Percentiles rank a stretch among this genome's conserved stretches.
Conservation (phyloP, 2,888 invertebrate genomes). For the Sinhomidia bicolor region DNA sequence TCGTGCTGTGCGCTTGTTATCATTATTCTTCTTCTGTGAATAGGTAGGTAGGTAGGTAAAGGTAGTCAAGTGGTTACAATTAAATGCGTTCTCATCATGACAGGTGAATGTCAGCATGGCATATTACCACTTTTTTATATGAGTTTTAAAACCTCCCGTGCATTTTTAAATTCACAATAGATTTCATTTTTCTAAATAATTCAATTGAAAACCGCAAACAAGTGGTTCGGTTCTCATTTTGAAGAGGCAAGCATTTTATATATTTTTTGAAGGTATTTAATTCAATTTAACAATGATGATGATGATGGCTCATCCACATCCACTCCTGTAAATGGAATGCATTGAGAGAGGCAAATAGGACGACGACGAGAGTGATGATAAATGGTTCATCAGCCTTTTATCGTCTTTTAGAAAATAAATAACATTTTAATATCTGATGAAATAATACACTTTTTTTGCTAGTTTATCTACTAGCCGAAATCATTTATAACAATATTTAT, state of each 20-base stretch:
- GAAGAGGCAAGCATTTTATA: background rate
- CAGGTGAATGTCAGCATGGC: conserved; percentile 68
- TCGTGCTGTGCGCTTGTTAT: background rate
- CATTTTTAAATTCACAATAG: conserved; percentile 42
- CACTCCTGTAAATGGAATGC: background rate
- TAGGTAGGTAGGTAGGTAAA: background rate
- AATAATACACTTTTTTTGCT: background rate
- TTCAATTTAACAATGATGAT: background rate
- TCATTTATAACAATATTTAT: background rate
- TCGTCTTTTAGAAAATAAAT: background rate
- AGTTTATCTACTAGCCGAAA: background rate
- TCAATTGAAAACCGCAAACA: conserved; percentile 70
- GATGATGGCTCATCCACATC: background rate
- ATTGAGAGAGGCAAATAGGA: background rate
- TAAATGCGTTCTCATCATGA: conserved; percentile 67
- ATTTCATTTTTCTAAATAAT: conserved; percentile 62
- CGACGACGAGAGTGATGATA: background rate
- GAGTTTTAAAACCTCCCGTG: conserved; percentile 31
- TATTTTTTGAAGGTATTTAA: conserved; percentile 17
- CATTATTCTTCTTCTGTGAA: background rate
- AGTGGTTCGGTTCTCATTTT: conserved; percentile 62
- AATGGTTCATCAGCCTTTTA: background rate
- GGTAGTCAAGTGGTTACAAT: conserved; percentile 20
- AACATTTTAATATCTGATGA: background rate
- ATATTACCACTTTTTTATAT: conserved; percentile 23